Base-by-base conservation (phyloP, 1,140 invertebrate genomes). In the Lepidotrigona ventralis region DNA sequence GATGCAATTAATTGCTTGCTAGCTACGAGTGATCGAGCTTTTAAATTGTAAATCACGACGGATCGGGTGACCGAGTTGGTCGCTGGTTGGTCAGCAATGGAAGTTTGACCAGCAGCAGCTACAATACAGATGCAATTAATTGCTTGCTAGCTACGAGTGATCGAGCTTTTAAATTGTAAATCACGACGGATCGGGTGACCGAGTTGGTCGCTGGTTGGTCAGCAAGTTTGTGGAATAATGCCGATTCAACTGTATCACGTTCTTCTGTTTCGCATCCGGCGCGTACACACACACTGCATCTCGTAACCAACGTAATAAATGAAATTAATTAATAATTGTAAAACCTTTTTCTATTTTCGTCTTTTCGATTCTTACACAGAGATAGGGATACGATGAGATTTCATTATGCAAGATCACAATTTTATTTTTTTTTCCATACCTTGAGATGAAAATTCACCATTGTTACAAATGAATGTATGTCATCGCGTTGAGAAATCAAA, bases 1-100 rank as follows among this genome's bases (percentile, higher is more conserved):
- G 29, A 71, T 26, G 63, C 54, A n/a, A 78, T 78, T 70, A 78
- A 78, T 78, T n/a, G 78, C 78, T 70, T 63, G 19, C 46, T 58
- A 29, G 39, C 39, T 19, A 53, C 54, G 54, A n/a, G 26, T 29
- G 63, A 82, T 82, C 81, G 54, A 63, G 21, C 51, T 60, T n/a
- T 19, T 11, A n/a, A 46, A 33, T 23, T 11, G 53, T 33, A 46
- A 46, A 58, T 33, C 11, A 51, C 70, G 17, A 21, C 0, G 69
- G 23, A 71, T 33, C 69, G 39, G 6, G 23, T 19, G 33, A 69
- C 39, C 23, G 23, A 46, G 11, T 66, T 4, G 64, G 5, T 66
- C 64, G 26, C 17, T 9, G 33, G 9, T 12, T 2, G 17, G 17
- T 11, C 2, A 51, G 8, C 39, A 23, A 46, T n/a, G n/a, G n/a